Conservation (phyloP, 2,888 invertebrate genomes). For the Parasteatoda lunata region DNA sequence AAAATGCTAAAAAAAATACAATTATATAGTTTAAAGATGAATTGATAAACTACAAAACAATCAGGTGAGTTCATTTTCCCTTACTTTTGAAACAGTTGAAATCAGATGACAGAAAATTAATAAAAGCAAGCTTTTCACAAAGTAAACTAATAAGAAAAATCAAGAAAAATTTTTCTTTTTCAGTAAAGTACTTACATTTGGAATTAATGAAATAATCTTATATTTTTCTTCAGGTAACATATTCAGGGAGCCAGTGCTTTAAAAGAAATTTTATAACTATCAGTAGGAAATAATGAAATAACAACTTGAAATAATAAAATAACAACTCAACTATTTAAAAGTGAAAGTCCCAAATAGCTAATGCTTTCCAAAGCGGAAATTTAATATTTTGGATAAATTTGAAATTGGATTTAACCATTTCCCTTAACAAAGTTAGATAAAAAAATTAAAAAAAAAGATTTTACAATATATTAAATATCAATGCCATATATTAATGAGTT, state of each 20-base stretch:
- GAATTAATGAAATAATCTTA: slow-evolving; percentile 72
- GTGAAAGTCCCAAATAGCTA: too few relatives aligned
- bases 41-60: not conserved
- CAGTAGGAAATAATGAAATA: not conserved
- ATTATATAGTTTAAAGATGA: not conserved
- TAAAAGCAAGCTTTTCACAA: not conserved
- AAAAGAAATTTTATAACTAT: not conserved
- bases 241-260: slow-evolving; percentile 73
- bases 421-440: too few relatives aligned
- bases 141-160: not conserved
- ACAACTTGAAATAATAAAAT: not conserved
- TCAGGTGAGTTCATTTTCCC: not conserved
- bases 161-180: not conserved
- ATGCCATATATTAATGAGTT: too few relatives aligned
- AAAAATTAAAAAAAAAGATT: too few relatives aligned
- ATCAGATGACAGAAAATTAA: not conserved
- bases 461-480: too few relatives aligned
- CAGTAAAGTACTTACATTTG: slow-evolving; percentile 72
- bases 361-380: too few relatives aligned
- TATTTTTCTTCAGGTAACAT: slow-evolving; percentile 74
- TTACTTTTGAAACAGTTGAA: not conserved
- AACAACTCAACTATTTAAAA: too few relatives aligned
- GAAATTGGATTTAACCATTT: too few relatives aligned
- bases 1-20: not conserved
- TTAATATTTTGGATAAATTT: too few relatives aligned